Evolutionary conservation across 2,888 invertebrate species (phyloP).

Genomic region (Sturmia bella): DNA sequence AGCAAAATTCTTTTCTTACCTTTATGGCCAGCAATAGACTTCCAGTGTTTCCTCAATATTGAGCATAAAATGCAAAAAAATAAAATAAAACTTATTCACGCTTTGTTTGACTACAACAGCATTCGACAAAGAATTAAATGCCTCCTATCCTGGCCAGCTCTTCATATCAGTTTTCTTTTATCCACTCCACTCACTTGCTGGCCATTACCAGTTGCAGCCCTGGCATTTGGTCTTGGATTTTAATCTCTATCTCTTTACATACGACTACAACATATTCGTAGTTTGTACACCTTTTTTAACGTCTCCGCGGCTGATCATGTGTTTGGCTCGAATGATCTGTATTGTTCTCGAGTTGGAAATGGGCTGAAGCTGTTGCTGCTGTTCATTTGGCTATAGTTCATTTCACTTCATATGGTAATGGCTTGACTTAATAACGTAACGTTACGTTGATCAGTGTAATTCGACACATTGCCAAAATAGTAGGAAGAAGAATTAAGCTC

Average conservation of each 20-base stretch:
- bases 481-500: conserved; percentile 27
- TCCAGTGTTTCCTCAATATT: conserved; percentile 56
- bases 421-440: conserved; percentile 68
- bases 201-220: conserved; percentile 36
- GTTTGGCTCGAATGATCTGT: conserved; percentile 33
- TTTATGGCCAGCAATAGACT: conserved; percentile 57
- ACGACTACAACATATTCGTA: conserved; percentile 60
- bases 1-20: conserved; percentile 50
- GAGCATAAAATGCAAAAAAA: conserved; percentile 35
- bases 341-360: conserved; percentile 14
- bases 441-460: conserved; percentile 73
- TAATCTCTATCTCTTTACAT: conserved; percentile 67
- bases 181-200: conserved; percentile 42
- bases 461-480: conserved; percentile 71
- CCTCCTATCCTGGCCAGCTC: conserved; percentile 53
- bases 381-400: conserved; percentile 48
- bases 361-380: conserved; percentile 33
- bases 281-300: conserved; percentile 41
- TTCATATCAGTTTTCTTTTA: conserved; percentile 39
- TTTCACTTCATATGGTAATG: conserved; percentile 65
- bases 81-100: conserved; percentile 72
- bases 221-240: conserved; percentile 54
- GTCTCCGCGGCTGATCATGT: conserved; percentile 44
- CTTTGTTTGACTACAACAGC: conserved; percentile 67
- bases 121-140: conserved; percentile 64